These are phyloP conservation scores for Agrochola lota DNA, from an alignment of 2,888 invertebrate species.

Conservation along the genomic window DNA sequence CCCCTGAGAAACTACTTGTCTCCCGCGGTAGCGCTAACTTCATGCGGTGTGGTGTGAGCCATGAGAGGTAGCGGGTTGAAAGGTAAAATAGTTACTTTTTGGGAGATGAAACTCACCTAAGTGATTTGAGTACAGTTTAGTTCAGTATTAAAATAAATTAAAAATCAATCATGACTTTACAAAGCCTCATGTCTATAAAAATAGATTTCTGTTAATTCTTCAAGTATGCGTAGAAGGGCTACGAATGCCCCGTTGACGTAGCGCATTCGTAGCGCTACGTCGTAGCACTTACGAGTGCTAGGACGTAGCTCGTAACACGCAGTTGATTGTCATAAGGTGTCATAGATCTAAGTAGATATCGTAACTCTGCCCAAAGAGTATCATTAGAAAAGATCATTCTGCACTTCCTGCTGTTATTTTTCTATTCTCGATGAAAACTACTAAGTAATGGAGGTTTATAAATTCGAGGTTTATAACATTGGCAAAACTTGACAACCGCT, in stretches of 20 bases:
- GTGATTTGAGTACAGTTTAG: neutral
- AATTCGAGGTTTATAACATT: neutral
- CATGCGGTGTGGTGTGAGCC: constrained; percentile 56
- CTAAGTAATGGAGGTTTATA: neutral
- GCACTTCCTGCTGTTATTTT: neutral
- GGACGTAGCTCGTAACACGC: constrained; percentile 6
- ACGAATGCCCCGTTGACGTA: neutral
- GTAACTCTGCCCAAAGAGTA: neutral
- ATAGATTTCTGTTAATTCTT: neutral
- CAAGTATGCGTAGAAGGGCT: neutral
- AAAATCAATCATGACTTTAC: neutral
- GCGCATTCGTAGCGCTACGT: neutral
- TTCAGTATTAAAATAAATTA: neutral
- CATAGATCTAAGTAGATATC: too few relatives aligned
- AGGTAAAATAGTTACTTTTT: neutral
- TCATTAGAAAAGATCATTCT: neutral
- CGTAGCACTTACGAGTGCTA: constrained; percentile 2
- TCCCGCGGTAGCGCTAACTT: constrained; percentile 77
- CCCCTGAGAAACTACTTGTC: constrained; percentile 84
- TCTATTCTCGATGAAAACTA: neutral
- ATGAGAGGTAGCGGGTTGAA: constrained; percentile 57
- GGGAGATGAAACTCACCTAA: neutral
- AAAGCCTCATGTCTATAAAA: neutral
- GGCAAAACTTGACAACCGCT: constrained; percentile 28
- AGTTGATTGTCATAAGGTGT: too few relatives aligned